Evolutionary conservation across 2,113 vertebrate species (phyloP).

Genomic region (Trochalopteron elliotii): DNA sequence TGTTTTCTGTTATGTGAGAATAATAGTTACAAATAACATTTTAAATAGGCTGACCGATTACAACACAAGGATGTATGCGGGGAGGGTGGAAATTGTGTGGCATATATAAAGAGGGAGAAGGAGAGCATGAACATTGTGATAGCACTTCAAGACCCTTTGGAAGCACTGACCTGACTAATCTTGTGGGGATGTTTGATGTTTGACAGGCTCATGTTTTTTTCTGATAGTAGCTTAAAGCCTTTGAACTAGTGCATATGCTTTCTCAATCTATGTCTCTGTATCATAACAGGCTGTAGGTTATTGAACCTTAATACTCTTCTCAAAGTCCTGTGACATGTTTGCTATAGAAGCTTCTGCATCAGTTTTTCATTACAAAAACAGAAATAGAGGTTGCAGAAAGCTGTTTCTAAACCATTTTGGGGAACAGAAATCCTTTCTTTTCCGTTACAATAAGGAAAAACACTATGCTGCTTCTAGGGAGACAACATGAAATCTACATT

Average conservation of each 20-base stretch:
- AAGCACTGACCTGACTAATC: background rate
- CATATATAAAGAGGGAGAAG: background rate
- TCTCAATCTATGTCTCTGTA: background rate
- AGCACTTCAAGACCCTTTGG: background rate
- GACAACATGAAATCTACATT: background rate
- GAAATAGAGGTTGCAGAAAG: background rate
- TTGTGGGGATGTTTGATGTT: background rate
- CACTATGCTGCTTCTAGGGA: background rate
- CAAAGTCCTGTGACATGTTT: background rate
- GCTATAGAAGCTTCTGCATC: background rate
- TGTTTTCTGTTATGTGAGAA: background rate
- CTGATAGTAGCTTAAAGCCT: slow-evolving; percentile 24
- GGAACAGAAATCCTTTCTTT: background rate
- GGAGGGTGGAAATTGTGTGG: background rate
- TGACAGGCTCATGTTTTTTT: background rate
- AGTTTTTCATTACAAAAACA: background rate
- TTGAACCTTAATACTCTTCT: slow-evolving; percentile 43
- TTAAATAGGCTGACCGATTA: background rate
- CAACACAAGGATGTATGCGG: background rate
- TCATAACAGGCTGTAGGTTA: background rate
- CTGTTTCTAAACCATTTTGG: background rate
- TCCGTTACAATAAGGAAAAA: background rate
- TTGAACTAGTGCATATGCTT: background rate
- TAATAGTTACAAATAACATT: background rate
- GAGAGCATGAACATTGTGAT: background rate